Evolutionary conservation across 2,888 invertebrate genomes (phyloP).

Genomic region (Perizoma flavofasciatum): DNA sequence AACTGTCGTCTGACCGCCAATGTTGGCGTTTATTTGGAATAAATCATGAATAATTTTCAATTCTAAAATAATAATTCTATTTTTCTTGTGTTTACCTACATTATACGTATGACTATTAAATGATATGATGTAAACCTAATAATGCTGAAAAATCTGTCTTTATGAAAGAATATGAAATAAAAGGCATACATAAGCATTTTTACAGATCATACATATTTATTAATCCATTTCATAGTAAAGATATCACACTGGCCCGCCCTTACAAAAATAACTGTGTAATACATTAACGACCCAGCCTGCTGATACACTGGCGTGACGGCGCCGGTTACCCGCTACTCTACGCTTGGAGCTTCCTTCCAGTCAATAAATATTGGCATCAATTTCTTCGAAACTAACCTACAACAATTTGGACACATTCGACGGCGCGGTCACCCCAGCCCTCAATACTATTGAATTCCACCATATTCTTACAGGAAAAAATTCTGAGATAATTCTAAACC

Average conservation of each 20-base stretch:
- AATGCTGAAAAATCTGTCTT: no score
- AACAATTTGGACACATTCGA: slow-evolving; percentile 75
- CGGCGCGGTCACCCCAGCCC: slow-evolving; percentile 68
- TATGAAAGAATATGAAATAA: slow-evolving; percentile 47
- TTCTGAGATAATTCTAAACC: slow-evolving; percentile 78
- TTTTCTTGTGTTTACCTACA: no score
- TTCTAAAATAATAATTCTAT: not conserved
- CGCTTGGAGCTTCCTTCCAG: slow-evolving; percentile 41
- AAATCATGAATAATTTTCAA: slow-evolving; percentile 11
- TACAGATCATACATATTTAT: slow-evolving; percentile 84
- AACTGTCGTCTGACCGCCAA: slow-evolving; percentile 11
- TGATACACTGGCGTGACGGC: slow-evolving; percentile 66
- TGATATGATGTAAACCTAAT: not conserved
- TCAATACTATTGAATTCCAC: slow-evolving; percentile 65
- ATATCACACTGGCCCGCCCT: slow-evolving; percentile 85
- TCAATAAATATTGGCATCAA: slow-evolving; percentile 73
- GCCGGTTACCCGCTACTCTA: slow-evolving; percentile 42
- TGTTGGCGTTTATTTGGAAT: slow-evolving; percentile 20
- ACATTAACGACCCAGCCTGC: slow-evolving; percentile 77
- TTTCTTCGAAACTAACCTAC: slow-evolving; percentile 67
- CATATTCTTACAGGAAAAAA: slow-evolving; percentile 74
- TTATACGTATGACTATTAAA: no score
- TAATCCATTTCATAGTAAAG: slow-evolving; percentile 83
- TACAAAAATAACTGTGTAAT: slow-evolving; percentile 84
- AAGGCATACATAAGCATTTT: slow-evolving; percentile 71